Base-by-base conservation (phyloP, 2,888 invertebrate genomes). In the Cryptocheilus praepositus region DNA sequence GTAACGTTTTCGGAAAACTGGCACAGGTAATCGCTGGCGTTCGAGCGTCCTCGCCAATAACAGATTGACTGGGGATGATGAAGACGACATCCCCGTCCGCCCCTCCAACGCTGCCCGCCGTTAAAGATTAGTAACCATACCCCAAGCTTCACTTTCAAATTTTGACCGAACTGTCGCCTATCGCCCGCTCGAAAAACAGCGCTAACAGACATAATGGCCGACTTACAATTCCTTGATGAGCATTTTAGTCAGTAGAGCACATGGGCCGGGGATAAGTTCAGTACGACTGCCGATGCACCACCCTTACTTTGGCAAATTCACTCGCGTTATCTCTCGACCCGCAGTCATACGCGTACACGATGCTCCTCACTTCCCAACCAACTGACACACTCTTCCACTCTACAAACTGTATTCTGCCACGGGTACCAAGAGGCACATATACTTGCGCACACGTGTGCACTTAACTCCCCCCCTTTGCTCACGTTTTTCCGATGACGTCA, bases 171-270 rank as follows among this genome's bases (percentile, higher is more conserved):
- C 44, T 46, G 56, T 54, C 22, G 55, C 11, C 13, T 19, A 18
- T 49, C 18, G 57, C 19, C 36, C 19, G 22, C 7, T 22, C 36
- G 25, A 43, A 16, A 45, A 45, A 36, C 36, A 36, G 25, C 43
- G 22, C 18, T 16, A 46, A 70, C 56, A 51, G 54, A 66, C 56
- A 19, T 51, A 66, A 53, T 65, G 56, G 18, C 28, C 4, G 70
- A 87, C 88, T 88, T 74, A 88, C 88, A 80, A 88, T 86, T 88
- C 88, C 72, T 87, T 88, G 85, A 88, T 88, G 77, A 88, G 86
- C 88, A 88, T 88, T 77, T 86, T 80, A 81, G 67, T 77, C 73
- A 74, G 77, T 71, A 73, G 80, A 81, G 83, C 85, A 85, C 85
- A 85, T 85, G 83, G 82, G 81, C 83, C 74, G 62, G 56, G 62